Evolutionary conservation across 2,888 invertebrate genomes (phyloP), one percentile per base, ranked within the genome.

Genomic region (Cerceris ruficornis): DNA sequence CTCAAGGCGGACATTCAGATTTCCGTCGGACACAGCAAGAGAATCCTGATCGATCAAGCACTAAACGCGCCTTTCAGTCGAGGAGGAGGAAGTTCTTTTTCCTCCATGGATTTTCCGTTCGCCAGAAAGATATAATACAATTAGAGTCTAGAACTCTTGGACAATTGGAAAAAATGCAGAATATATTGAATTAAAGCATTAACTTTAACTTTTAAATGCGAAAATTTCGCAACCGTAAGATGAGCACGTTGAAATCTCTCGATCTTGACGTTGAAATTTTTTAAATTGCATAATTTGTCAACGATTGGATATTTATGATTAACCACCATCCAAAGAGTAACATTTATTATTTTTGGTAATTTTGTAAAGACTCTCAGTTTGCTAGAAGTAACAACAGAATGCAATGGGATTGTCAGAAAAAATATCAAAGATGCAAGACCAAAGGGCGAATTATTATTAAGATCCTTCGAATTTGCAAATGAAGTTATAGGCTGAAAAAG

Each of bases 21-120:
- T 88, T 87, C 88, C 89, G 88, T 86, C 84, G 75, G 78, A 82
- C 79, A 76, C 80, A 74, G 78, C 80, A 69, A 77, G 69, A 80
- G 83, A 83, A 84, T 82, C 68, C 83, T 70, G 83, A 85, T 83
- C 85, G 80, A 73, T 73, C 79, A 50, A 73, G 75, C 76, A 62
- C 80, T 83, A 85, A 85, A 81, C 71, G 82, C 69, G 68, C 57
- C 69, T 84, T 80, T 59, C 50, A 61, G 28, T 7, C 72, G 28
- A 46, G 55, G 46, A 57, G 28, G 71, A 71, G 59, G 81, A 78
- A 54, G 68, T 46, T 65, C 28, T 17, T 61, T 11, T 13, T 2
- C 13, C 52, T 41, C 13, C 15, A 49, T 1, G 8, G 8, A 9
- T 62, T 46, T 8, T 9, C n/a, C 9, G 6, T 13, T 60, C 13